Base-by-base conservation (phyloP, 2,797 vertebrate species). In the Numenius phaeopus region DNA sequence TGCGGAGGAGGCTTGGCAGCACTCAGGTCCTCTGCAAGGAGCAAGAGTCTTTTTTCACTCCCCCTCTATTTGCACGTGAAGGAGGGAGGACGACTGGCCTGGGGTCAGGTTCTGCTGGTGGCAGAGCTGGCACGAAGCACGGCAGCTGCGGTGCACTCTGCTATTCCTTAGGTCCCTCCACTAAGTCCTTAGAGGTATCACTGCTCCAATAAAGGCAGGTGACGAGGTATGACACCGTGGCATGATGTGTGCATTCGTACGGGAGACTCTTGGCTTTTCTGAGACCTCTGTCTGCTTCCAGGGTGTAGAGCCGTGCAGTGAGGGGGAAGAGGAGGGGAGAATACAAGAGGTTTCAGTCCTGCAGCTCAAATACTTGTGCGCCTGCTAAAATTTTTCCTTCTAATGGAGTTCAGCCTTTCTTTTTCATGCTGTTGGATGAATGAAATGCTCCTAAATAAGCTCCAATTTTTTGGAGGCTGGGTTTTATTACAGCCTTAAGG, bases 41-140 rank as follows among this genome's bases (percentile, higher is more conserved):
- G 24, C 12, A 46, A 26, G 4, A 44, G 5, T 12, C 9, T 13
- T 32, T 32, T 37, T 34, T 23, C 23, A 14, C 37, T 7, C 4
- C 24, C 7, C 5, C 20, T 1, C 2, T 3, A 0, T 55, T 39
- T 72, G 46, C 9, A 27, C 20, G 2, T 0, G 1, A 22, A 34
- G 29, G 55, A 73, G 54, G 27, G 61, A 55, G 14, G 11, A 40
- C 1, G 3, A 9, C 18, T 12, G 46, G 12, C 14, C 42, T 54
- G 42, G 23, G 40, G 18, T 42, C 19, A 23, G 3, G n/a, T 27
- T 79, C 37, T 83, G 50, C 24, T 0, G 1, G 18, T 69, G 29
- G 29, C 42, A 32, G 50, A 76, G 40, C 27, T 65, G 61, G 30
- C 24, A 7, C 14, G 40, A 42, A 58, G 37, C 10, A 1, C 32